Base-by-base conservation (phyloP, 2,797 vertebrate species). In the Sebastes elongatus region DNA sequence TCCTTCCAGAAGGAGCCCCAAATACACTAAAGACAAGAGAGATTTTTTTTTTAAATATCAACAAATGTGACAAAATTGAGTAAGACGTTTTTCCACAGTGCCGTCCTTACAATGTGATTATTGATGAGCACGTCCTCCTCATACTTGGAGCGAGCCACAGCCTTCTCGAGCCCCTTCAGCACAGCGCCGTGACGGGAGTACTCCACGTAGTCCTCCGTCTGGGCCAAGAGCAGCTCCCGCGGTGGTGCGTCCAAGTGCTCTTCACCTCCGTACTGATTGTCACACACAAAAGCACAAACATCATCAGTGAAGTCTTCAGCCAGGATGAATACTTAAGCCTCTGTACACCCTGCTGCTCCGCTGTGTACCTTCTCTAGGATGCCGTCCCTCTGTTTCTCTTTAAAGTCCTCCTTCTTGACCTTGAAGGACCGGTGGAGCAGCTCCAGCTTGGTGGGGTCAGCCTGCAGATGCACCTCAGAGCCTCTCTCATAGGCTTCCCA, bases 401-500 rank as follows among this genome's bases (percentile, higher is more conserved):
- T 99, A 83, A 99, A 99, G 87, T 99, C 97, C 90, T 99, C 98
- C 87, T 99, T 99, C 91, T 99, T 99, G 90, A 99, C 98, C 92
- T 97, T 99, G 94, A 99, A 99, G 72, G 98, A 99, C 61, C 97
- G 96, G 86, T 98, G 97, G 52, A 99, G 94, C 74, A 99, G 95
- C 89, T 99, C 98, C 65, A 99, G 94, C 84, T 99, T 99, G 69
- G 98, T 99, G 66, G 99, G 99, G 85, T 99, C 98, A 0, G 99
- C 98, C 90, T 99, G 98, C 59, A 99, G 97, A 92, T 99, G 99
- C 78, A 99, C 98, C 88, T 99, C 99, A 1, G 98, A 98, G 57
- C 98, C 99, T 88, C 97, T 98, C 90, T 99, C 99, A 73, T 99
- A 99, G 59, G 99, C 99, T 93, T 99, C 98, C 98, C 99, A 99